Evolutionary conservation across 2,113 vertebrate genomes (phyloP).

Genomic region (Crypturellus undulatus): DNA sequence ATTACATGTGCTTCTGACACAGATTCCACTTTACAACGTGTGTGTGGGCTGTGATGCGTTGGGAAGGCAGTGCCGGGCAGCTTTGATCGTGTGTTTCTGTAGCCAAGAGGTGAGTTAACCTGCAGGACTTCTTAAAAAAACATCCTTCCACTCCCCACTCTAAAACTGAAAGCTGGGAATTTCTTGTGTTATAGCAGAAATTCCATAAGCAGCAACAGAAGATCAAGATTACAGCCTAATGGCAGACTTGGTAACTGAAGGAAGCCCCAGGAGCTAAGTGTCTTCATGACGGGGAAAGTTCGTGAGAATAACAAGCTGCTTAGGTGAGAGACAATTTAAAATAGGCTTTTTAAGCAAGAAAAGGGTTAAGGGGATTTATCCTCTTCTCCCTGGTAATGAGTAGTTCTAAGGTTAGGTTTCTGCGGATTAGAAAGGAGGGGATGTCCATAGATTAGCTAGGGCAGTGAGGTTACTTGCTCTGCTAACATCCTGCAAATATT

Average conservation of each 20-base stretch:
- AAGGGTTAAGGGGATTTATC: conserved; percentile 70
- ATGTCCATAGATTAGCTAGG: conserved; percentile 74
- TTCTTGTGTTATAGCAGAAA: neutral
- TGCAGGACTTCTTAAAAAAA: neutral
- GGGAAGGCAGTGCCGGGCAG: neutral
- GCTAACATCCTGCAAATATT: conserved; percentile 8
- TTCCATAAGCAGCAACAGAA: neutral
- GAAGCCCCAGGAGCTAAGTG: neutral
- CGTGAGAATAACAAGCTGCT: neutral
- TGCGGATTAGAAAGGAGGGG: conserved; percentile 79
- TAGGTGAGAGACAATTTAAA: neutral
- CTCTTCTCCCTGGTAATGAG: conserved; percentile 51
- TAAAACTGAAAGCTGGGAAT: neutral
- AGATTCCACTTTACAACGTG: conserved; percentile 27
- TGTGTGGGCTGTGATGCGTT: neutral
- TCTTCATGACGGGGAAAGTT: neutral
- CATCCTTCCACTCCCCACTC: neutral
- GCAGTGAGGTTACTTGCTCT: conserved; percentile 69
- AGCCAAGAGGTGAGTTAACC: conserved; percentile 2
- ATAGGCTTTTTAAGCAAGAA: conserved; percentile 12
- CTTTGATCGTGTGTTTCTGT: neutral
- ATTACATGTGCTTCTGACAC: conserved; percentile 63
- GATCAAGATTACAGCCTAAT: neutral
- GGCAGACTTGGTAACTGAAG: neutral
- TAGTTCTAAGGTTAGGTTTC: conserved; percentile 64